A percentile compares a stretch with the other conserved stretches of the same genome.
Conservation (phyloP, 1,140 invertebrate species). For the Ceratosolen solmsi region DNA sequence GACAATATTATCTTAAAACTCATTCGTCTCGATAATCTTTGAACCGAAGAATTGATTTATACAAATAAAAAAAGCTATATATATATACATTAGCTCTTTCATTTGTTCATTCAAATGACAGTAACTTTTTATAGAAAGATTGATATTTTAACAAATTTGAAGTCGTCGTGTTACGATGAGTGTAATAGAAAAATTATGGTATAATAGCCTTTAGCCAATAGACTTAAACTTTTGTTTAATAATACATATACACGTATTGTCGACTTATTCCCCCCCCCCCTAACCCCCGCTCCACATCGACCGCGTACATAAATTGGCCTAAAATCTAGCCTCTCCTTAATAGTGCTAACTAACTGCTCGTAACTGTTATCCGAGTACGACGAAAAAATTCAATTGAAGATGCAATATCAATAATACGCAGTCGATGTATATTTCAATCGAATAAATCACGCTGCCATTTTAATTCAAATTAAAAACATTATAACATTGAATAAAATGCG, state of each 20-base stretch:
- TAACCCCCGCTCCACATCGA: too few relatives aligned
- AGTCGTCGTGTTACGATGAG: too few relatives aligned
- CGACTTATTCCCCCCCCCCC: too few relatives aligned
- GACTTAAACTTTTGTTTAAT: too few relatives aligned
- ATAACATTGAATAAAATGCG: background rate
- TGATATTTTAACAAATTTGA: background rate
- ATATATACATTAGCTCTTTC: background rate
- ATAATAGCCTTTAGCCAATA: too few relatives aligned
- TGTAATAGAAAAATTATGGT: too few relatives aligned
- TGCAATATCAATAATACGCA: conserved; percentile 16
- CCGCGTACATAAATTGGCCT: too few relatives aligned
- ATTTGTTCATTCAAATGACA: background rate
- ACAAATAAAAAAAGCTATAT: conserved; percentile 7
- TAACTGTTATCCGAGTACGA: conserved; percentile 31
- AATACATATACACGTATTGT: too few relatives aligned
- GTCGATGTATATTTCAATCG: conserved; percentile 37
- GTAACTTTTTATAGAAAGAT: conserved; percentile 15
- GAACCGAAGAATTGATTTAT: conserved; percentile 18
- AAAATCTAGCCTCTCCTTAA: too few relatives aligned
- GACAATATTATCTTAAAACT: conserved; percentile 3
- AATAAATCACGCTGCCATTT: conserved; percentile 3
- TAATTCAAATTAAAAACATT: background rate
- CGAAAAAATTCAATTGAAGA: conserved; percentile 44
- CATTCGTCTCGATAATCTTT: conserved; percentile 37
- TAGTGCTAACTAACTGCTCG: too few relatives aligned